Base-by-base conservation (phyloP, 30 jellyfish, hydroid and myxozoan genomes). In the Hydractinia echinata region DNA sequence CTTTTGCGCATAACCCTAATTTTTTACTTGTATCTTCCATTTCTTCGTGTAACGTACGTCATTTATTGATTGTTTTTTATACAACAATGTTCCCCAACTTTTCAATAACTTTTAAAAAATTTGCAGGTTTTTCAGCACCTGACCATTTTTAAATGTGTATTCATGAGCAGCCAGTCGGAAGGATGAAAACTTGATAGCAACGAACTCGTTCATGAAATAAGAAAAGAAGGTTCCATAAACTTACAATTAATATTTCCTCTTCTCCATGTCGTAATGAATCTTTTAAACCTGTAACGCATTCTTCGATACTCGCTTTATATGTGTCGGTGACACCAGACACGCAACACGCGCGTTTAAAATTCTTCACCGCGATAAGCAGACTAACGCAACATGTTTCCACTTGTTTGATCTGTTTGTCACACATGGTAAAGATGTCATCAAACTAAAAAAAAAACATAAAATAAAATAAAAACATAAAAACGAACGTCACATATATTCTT, bases 341-440 rank as follows among this genome's bases (percentile, higher is more conserved):
- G 72, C 96, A 83, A 71, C 99, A 93, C 10, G 94, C 52, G 78
- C 79, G 86, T 85, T 86, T 85, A 83, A 91, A 91, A 64, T 91
- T 85, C 54, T 93, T 79, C 94, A 85, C 86, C 6, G 95, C 85
- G 4, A 91, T 92, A 20, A 91, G 89, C 56, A 91, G 83, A 3
- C 82, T 51, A 11, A 91, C 66, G 66, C 90, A 76, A n/a, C 81
- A 61, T 66, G 79, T 85, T 73, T 91, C 97, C 30, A 91, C 92
- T 21, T 82, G 82, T 9, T 82, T 61, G 51, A 82, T 80, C 30
- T 83, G 85, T 30, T 62, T 77, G 20, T 83, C 94, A 72, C 85
- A 85, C 30, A 10, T 55, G 16, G 51, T 60, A 6, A 77, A 10
- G 5, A 77, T 77, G 21, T 77, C 39, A 66, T 77, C 85, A 55